These are phyloP conservation scores for Eurypyga helias DNA, from an alignment of 2,113 vertebrate species.

Conservation along the genomic window DNA sequence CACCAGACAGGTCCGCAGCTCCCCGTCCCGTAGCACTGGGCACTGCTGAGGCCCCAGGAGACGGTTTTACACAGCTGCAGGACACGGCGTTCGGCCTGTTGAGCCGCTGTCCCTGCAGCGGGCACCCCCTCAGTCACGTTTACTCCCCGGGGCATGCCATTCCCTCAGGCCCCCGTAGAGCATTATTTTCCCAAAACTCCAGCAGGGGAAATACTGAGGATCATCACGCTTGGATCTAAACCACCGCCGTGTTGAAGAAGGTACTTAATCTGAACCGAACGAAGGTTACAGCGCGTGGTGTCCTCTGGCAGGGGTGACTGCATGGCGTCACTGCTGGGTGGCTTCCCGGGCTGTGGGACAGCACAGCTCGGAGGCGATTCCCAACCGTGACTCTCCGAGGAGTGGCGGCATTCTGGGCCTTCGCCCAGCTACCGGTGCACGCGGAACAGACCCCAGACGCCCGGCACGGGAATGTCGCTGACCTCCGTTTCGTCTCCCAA, in stretches of 20 bases:
- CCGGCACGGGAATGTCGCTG: neutral
- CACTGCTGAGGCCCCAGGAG: too few relatives aligned
- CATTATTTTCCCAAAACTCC: neutral
- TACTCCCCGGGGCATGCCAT: too few relatives aligned
- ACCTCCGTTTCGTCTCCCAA: conserved; percentile 12
- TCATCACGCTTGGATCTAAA: neutral
- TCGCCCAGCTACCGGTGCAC: neutral
- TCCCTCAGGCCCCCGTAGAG: neutral
- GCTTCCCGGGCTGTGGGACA: neutral
- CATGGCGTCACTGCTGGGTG: neutral
- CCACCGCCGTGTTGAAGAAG: neutral
- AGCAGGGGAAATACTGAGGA: neutral
- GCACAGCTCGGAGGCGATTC: neutral
- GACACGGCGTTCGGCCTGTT: neutral
- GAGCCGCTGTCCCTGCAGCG: neutral
- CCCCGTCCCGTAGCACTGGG: neutral
- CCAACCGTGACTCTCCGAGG: neutral
- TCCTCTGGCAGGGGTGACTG: neutral
- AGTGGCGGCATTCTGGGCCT: neutral
- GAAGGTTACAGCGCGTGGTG: neutral
- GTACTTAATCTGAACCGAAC: too few relatives aligned
- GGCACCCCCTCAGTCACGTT: too few relatives aligned
- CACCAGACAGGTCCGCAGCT: neutral
- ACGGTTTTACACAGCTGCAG: neutral
- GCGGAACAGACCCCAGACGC: neutral